Evolutionary conservation across 2,888 invertebrate species (phyloP), one percentile per base, ranked within the genome.

Genomic region (Cantharis nigra): DNA sequence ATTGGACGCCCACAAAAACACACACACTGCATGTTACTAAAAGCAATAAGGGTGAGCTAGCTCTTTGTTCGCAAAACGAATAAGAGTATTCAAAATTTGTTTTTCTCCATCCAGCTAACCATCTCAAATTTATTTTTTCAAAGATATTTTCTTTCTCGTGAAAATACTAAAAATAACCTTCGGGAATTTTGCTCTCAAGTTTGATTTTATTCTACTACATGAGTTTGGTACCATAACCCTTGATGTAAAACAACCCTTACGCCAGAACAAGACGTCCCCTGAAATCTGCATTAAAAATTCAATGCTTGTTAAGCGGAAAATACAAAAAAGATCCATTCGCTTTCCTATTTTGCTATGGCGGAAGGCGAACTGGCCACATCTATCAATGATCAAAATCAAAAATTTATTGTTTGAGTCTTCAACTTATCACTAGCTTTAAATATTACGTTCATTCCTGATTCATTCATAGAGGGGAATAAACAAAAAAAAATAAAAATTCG

Each of bases 1-100:
- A 79, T 79, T 71, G 80, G 80, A 82, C 84, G 85, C 85, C 86
- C 85, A 85, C 85, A 86, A 86, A 86, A 86, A 85, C 85, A 82
- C 81, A 78, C 82, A 77, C 79, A 71, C 71, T 73, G 79, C 69
- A 76, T 76, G 76, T 76, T 78, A 71, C 71, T 70, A 73, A 64
- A 62, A 70, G 76, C 78, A 67, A 64, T 26, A 69, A 71, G 77
- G 77, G 71, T 64, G 73, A n/a, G 73, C 67, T 30, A 18, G 67
- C 67, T 64, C 63, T 77, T 77, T 71, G 74, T 71, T 74, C 30
- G 71, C 63, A 69, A 33, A 33, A 33, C 33, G 33, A 33, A 33
- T 33, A 33, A 33, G 65, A 28, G 71, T 67, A 67, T 67, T 26
- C 65, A 18, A 67, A 67, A 20, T 67, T 67, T 67, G 26, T 23